phyloP scores from a whole-genome alignment of 2,797 vertebrate genomes.

The Crocidura indochinensis region DNA sequence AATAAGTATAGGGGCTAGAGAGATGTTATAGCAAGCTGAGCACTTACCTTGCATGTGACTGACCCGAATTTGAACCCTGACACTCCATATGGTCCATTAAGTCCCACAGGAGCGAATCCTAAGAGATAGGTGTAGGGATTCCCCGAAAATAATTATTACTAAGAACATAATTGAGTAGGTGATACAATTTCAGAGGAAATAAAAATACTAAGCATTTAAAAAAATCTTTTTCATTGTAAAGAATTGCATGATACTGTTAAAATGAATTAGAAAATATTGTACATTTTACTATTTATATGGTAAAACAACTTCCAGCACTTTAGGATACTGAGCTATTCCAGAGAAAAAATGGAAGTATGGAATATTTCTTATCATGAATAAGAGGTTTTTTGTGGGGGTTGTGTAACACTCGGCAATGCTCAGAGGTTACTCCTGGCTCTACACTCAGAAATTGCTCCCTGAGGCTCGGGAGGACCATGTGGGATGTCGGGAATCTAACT shows the following conservation, averaged over 20 bases:
- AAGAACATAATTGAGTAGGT: conserved; percentile 2
- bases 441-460: too few species aligned
- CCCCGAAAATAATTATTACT: conserved; percentile 5
- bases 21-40: too few species aligned
- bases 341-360: conserved; percentile 13
- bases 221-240: conserved; percentile 20
- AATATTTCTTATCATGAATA: conserved; percentile 51
- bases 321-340: background rate
- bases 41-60: too few species aligned
- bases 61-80: too few species aligned
- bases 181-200: conserved; percentile 36
- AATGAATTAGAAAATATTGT: conserved; percentile 63
- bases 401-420: too few species aligned
- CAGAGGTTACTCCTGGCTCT: too few species aligned
- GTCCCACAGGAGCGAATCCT: too few species aligned
- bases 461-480: too few species aligned
- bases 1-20: background rate
- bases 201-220: conserved; percentile 54
- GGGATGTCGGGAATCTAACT: too few species aligned
- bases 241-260: conserved; percentile 33
- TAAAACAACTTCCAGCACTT: conserved; percentile 58
- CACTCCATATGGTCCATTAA: too few species aligned
- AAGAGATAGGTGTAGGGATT: too few species aligned
- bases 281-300: conserved; percentile 29
- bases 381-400: background rate